These are phyloP conservation scores for Dasyurus viverrinus DNA, from an alignment of 2,113 vertebrate species.

Conservation along the genomic window DNA sequence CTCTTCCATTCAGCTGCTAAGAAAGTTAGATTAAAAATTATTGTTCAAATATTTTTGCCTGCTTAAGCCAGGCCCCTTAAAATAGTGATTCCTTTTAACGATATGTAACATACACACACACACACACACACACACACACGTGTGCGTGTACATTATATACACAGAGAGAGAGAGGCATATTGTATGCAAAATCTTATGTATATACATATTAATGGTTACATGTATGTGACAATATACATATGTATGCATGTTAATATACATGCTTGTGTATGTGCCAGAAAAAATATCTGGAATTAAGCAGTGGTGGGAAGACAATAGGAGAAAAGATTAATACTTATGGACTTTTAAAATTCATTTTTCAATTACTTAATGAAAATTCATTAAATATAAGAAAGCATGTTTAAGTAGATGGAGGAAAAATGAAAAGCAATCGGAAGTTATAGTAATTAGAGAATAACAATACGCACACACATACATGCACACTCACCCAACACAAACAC, in stretches of 20 bases:
- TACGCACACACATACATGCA: neutral
- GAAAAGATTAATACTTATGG: neutral
- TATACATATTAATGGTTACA: neutral
- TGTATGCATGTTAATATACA: neutral
- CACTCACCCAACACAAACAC: neutral
- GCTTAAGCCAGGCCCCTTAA: neutral
- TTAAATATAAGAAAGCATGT: slow-evolving; percentile 19
- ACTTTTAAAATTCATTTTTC: neutral
- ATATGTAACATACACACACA: neutral
- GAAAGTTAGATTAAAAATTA: neutral
- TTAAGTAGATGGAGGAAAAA: neutral
- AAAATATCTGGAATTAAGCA: neutral
- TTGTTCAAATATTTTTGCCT: neutral
- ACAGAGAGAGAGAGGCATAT: neutral
- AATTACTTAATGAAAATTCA: neutral
- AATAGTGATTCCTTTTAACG: neutral
- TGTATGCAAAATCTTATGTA: neutral
- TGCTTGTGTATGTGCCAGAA: neutral
- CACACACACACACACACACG: neutral
- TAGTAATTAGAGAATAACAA: neutral
- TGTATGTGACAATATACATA: neutral
- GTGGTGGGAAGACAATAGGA: no score
- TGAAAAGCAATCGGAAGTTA: neutral
- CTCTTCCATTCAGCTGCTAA: neutral
- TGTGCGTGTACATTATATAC: neutral